Evolutionary conservation across 30 jellyfish, hydroid and myxozoan species (phyloP).

Genomic region (Nemopilema nomurai): DNA sequence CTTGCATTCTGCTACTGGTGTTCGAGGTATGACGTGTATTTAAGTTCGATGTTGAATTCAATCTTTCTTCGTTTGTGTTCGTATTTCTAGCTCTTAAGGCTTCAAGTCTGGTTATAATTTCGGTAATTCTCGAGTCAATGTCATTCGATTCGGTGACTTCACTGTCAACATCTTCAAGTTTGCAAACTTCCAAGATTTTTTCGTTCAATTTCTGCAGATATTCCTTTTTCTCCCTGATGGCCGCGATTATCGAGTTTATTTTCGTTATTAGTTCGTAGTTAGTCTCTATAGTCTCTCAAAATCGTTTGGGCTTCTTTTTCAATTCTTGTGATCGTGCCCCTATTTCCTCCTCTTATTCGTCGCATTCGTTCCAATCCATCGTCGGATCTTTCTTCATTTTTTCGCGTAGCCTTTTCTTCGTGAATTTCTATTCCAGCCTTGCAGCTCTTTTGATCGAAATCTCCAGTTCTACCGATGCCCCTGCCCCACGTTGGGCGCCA

Average conservation of each 20-base stretch:
- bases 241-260: background rate
- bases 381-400: too few species aligned
- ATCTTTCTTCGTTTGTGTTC: background rate
- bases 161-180: background rate
- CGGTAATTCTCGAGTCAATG: background rate
- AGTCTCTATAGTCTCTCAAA: background rate
- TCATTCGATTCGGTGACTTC: constrained; percentile 16
- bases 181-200: constrained; percentile 1
- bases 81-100: background rate
- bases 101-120: background rate
- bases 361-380: constrained; percentile 2
- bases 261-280: background rate
- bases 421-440: too few species aligned
- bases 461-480: too few species aligned
- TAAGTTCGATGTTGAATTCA: background rate
- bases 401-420: too few species aligned
- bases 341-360: background rate
- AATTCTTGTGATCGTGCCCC: constrained; percentile 10
- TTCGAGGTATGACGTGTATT: background rate
- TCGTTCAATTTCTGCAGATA: background rate
- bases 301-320: background rate
- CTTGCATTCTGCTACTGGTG: background rate
- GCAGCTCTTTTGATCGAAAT: too few species aligned
- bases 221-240: background rate
- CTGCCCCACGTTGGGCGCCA: too few species aligned